Conservation (phyloP, 1,140 invertebrate species). For the Brachionus sp. region DNA sequence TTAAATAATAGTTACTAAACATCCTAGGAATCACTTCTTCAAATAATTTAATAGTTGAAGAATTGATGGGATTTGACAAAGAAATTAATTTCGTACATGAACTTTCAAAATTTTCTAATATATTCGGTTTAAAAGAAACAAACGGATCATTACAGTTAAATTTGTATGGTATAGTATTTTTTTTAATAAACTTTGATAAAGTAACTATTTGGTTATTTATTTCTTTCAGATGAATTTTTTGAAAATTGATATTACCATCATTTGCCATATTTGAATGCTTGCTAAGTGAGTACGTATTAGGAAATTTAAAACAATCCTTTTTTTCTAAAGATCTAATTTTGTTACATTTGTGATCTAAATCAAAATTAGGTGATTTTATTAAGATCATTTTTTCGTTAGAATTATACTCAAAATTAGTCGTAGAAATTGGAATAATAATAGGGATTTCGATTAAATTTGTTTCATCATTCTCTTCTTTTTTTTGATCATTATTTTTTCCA, state of each 20-base stretch:
- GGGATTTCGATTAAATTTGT: conserved; percentile 6
- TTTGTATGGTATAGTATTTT: background rate
- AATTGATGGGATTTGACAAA: background rate
- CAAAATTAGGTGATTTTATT: too few relatives aligned
- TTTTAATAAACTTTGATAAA: background rate
- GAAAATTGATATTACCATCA: background rate
- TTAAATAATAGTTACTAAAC: too few relatives aligned
- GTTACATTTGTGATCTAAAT: too few relatives aligned
- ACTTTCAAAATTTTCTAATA: background rate
- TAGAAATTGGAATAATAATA: background rate
- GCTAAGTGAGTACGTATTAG: too few relatives aligned
- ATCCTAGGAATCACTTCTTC: too few relatives aligned
- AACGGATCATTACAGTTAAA: background rate
- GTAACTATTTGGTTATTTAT: background rate
- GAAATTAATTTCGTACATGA: background rate
- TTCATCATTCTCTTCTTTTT: background rate
- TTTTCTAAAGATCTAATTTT: too few relatives aligned
- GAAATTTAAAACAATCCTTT: too few relatives aligned
- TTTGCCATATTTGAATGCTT: too few relatives aligned
- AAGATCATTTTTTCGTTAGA: background rate
- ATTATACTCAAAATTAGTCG: background rate
- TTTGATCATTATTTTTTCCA: background rate
- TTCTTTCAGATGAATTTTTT: background rate
- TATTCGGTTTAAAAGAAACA: background rate
- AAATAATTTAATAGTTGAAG: too few relatives aligned